Conservation (phyloP, 2,888 invertebrate species). For the Allolobophora icterica region DNA sequence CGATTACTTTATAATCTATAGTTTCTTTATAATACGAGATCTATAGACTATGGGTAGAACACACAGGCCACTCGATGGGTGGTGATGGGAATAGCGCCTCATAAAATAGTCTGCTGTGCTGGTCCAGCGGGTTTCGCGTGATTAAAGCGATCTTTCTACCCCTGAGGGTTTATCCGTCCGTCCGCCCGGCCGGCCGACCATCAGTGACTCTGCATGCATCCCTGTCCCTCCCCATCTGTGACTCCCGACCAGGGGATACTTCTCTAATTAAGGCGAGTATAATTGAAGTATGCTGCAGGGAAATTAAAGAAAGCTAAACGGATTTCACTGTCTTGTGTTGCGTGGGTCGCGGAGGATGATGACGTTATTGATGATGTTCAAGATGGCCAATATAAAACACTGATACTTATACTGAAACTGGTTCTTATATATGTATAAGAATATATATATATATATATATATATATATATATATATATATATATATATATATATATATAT, state of each 20-base stretch:
- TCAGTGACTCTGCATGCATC: not conserved
- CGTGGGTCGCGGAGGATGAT: not conserved
- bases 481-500: no score
- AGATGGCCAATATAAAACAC: not conserved
- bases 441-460: no score
- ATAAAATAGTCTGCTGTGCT: not conserved
- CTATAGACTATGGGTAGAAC: no score
- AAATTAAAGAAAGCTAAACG: constrained; percentile 11
- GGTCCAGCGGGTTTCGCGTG: not conserved
- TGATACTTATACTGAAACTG: not conserved
- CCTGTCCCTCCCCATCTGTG: not conserved
- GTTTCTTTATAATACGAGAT: not conserved
- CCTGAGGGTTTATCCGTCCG: not conserved
- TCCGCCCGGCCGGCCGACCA: not conserved
- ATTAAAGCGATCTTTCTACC: not conserved
- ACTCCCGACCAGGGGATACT: not conserved
- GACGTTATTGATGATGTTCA: not conserved
- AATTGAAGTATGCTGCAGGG: constrained; percentile 17
- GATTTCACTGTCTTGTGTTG: not conserved
- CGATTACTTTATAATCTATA: not conserved
- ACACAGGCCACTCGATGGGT: not conserved
- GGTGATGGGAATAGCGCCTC: not conserved
- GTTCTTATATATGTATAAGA: no score
- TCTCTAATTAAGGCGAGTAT: not conserved
- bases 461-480: no score